Evolutionary conservation across 2,888 invertebrate genomes (phyloP), one percentile per base, ranked within the genome.

Genomic region (Cyclophora albipunctata): DNA sequence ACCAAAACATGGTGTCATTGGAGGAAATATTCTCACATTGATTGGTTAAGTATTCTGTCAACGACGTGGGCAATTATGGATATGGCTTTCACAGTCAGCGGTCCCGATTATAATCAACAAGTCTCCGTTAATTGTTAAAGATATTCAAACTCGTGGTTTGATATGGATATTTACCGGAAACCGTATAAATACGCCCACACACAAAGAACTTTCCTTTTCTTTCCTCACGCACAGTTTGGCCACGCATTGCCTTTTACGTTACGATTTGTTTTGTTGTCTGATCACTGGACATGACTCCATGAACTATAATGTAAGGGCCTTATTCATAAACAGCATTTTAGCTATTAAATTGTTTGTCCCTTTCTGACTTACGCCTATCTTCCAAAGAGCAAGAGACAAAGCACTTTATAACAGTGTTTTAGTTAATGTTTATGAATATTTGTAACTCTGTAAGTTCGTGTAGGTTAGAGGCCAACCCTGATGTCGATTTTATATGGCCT

Each of bases 31-130:
- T 43, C 47, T 55, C 47, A 52, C 49, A 64, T 50, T 56, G 67
- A 67, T 69, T 71, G 71, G 73, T 66, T 73, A 65, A 62, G 63
- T 55, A 62, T 70, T 73, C 75, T 76, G 73, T 75, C 75, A 73
- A 74, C 70, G 59, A 59, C 64, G 57, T 54, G 58, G 61, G 60
- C 63, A 64, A 71, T 73, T 74, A 71, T 62, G 57, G 59, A 44
- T 55, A 64, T 62, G 63, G 71, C 80, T 81, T 81, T 81, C 80
- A 65, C 75, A 69, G 20, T 20, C 62, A 59, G 57, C 60, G 62
- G 60, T 56, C 60, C 53, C 59, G 51, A 60, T 60, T 65, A 62
- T 63, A 63, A 62, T 62, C 58, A 58, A 64, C 69, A 61, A 56
- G 70, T 71, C 72, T 73, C 67, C 62, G 59, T 66, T 73, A 73